Evolutionary conservation across 2,113 vertebrate genomes (phyloP).

Genomic region (Paradoxurus hermaphroditus): DNA sequence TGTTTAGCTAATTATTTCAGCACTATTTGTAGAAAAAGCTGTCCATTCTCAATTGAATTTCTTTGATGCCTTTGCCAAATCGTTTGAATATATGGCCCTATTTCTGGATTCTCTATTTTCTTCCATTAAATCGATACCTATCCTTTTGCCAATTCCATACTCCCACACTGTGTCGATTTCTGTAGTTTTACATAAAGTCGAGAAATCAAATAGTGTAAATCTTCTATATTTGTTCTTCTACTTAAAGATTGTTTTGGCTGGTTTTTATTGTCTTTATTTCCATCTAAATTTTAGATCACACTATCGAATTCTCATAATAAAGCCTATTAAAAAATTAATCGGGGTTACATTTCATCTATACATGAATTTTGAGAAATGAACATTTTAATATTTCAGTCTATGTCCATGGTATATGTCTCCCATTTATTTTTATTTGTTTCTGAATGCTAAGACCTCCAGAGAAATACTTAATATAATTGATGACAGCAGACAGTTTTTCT

Average conservation of each 20-base stretch:
- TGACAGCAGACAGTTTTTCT: background rate
- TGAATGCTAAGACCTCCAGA: background rate
- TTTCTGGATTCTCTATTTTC: background rate
- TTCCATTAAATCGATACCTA: background rate
- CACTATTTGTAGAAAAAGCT: background rate
- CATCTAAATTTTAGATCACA: background rate
- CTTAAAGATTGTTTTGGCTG: background rate
- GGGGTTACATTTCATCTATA: background rate
- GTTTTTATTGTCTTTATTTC: background rate
- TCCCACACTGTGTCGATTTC: background rate
- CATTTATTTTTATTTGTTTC: background rate
- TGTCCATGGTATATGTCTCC: background rate
- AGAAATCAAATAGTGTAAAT: background rate
- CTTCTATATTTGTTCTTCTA: background rate
- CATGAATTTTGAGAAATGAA: background rate
- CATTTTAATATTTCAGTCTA: background rate
- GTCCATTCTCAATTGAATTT: background rate
- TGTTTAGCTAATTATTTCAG: background rate
- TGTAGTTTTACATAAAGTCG: background rate
- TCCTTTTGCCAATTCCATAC: background rate
- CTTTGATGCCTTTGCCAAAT: background rate
- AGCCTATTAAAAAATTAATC: background rate
- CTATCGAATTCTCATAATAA: background rate
- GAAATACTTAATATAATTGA: background rate
- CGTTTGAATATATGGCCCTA: background rate